Base-by-base conservation (phyloP, 2,113 vertebrate genomes). In the Eolophus roseicapilla region DNA sequence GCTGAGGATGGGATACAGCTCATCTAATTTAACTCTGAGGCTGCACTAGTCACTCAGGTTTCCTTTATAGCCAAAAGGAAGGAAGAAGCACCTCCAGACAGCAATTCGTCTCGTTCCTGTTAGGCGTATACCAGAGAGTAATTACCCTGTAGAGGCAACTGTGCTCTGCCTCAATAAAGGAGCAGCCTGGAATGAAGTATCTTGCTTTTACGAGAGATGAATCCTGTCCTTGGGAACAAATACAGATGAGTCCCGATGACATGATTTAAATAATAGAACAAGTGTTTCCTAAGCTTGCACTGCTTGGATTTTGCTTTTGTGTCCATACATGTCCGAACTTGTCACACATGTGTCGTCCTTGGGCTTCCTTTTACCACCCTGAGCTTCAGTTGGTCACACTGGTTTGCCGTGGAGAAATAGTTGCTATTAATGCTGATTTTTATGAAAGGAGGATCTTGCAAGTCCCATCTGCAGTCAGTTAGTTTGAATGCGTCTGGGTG, bases 21-120 rank as follows among this genome's bases (percentile, higher is more conserved):
- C 63, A 3, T 35, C 29, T 10, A 0, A 35, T 41, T 69, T 8
- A 44, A 13, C 83, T 31, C 71, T 52, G 70, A 55, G 87, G 68
- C 69, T 62, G 13, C n/a, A 0, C 47, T 24, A 55, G 20, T 69
- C 75, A 33, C 46, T 90, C 14, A 2, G 57, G 8, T 3, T 46
- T 67, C 17, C 52, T 71, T 46, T 31, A 29, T 15, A 71, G 78
- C 49, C 85, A n/a, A 20, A 49, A 68, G 93, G 52, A 71, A 44
- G 82, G 37, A 76, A 76, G 86, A 73, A 82, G 88, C 91, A 79
- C 82, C 86, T 95, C 20, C 64, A 75, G 94, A 31, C 82, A 87
- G 85, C 81, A 67, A 23, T 31, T 70, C 6, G 0, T 24, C 64
- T 55, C 27, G 3, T 43, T 73, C 3, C 0, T 17, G 39, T 70